Percentiles rank a stretch among this genome's conserved stretches.
phyloP scores from a whole-genome alignment of 1,140 invertebrate genomes.

The Saccostrea glomerata region DNA sequence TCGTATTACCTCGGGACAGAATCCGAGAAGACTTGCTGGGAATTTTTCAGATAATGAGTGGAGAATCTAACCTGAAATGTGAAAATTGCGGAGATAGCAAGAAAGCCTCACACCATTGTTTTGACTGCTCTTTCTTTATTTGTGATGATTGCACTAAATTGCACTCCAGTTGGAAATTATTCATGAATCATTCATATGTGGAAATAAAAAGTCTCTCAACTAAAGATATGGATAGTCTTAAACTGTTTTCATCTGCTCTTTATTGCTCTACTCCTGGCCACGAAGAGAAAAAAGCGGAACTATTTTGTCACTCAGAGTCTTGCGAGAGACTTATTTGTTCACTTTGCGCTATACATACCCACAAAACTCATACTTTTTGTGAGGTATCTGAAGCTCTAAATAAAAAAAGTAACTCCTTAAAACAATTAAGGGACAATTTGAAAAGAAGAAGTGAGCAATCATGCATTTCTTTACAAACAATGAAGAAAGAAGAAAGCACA shows the following conservation, averaged over 20 bases:
- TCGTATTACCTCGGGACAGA: not conserved
- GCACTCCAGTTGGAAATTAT: not conserved
- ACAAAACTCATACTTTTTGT: not conserved
- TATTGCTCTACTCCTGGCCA: not conserved
- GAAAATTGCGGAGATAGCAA: not conserved
- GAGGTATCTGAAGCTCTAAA: not conserved
- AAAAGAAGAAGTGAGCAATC: not conserved
- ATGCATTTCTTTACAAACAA: not conserved
- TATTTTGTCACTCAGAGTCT: not conserved
- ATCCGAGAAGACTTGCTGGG: not conserved
- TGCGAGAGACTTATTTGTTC: not conserved
- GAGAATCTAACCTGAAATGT: not conserved
- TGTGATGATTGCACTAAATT: not conserved
- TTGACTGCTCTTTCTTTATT: conserved; percentile 7
- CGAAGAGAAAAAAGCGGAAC: not conserved
- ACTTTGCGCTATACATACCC: not conserved
- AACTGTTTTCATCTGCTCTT: not conserved
- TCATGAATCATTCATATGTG: not conserved
- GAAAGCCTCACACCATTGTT: not conserved
- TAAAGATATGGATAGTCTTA: not conserved
- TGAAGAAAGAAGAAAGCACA: not conserved
- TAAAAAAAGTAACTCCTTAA: not conserved
- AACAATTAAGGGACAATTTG: not conserved
- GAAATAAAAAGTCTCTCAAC: not conserved
- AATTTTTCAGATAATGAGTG: not conserved